Evolutionary conservation across 2,113 vertebrate species (phyloP).

Genomic region (Ptyas mucosa): DNA sequence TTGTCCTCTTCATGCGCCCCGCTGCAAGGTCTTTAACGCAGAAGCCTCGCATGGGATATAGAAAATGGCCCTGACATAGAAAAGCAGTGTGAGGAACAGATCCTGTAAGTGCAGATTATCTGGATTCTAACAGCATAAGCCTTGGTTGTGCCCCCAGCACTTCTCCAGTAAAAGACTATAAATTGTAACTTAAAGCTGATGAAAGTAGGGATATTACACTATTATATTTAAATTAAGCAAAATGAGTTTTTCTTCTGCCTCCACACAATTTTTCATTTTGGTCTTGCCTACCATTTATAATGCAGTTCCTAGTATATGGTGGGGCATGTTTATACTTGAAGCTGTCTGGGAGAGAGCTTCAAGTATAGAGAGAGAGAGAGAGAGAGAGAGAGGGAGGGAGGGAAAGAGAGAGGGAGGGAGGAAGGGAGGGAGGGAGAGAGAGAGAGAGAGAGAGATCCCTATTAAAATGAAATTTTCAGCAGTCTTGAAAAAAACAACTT

Average conservation of each 20-base stretch:
- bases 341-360: not conserved
- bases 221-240: not conserved
- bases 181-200: not conserved
- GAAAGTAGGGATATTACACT: not conserved
- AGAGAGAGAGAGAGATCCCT: conserved; percentile 15
- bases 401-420: not conserved
- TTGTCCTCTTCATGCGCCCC: not conserved
- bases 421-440: not conserved
- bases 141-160: not conserved
- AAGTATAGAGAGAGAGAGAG: conserved; percentile 9
- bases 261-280: not conserved
- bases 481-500: conserved; percentile 21
- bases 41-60: not conserved
- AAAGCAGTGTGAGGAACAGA: not conserved
- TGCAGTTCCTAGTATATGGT: not conserved
- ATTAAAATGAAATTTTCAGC: conserved; percentile 33
- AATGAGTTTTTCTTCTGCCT: not conserved
- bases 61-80: not conserved
- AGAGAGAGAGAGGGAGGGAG: conserved; percentile 2
- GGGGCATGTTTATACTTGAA: not conserved
- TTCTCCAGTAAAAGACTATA: not conserved
- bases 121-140: not conserved
- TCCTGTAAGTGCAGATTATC: not conserved
- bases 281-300: not conserved
- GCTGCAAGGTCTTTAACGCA: not conserved